Evolutionary conservation across 2,888 invertebrate genomes (phyloP), one percentile per base, ranked within the genome.

Genomic region (Elgonia sp.): DNA sequence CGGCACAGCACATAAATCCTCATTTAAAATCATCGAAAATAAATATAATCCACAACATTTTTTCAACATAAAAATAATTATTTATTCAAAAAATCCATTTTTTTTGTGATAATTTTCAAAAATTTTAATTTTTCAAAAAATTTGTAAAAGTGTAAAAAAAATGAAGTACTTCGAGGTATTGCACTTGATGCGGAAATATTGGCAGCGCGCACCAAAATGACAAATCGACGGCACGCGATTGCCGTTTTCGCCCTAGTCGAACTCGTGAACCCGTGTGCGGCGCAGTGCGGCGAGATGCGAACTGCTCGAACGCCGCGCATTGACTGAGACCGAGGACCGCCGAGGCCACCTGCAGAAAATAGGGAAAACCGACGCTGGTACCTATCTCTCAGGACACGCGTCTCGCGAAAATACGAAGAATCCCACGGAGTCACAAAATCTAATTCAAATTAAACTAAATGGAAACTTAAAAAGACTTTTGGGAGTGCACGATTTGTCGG

Each of bases 281-380:
- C 42, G 84, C 70, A 57, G 76, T 77, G 86, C 73, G 87, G 84
- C 91, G 88, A 92, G 93, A 92, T 87, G 90, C 92, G 90, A 89
- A 90, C 91, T 90, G 87, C 90, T 90, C 92, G 92, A 89, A 91
- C 91, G 93, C 92, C 93, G 93, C 93, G 93, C 93, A 92, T 89
- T 89, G 91, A 93, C 93, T 93, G 93, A 91, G 89, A 76, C 84
- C 29, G 69, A 83, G 76, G 70, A 70, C 69, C 84, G 76, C 50
- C 70, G 84, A 76, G 63, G 85, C 85, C 85, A 85, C 85, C 85
- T 73, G 85, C 80, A 67, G 80, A 80, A 80, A 85, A 85, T 70
- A 57, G 62, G 40, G 79, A 77, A 82, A 85, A 79, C 37, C 82
- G 63, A 70, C 82, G 77, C 77, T 62, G 84, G 53, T 76, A 70